Conservation (phyloP, 1,140 invertebrate species). For the Drosophila athabasca region DNA sequence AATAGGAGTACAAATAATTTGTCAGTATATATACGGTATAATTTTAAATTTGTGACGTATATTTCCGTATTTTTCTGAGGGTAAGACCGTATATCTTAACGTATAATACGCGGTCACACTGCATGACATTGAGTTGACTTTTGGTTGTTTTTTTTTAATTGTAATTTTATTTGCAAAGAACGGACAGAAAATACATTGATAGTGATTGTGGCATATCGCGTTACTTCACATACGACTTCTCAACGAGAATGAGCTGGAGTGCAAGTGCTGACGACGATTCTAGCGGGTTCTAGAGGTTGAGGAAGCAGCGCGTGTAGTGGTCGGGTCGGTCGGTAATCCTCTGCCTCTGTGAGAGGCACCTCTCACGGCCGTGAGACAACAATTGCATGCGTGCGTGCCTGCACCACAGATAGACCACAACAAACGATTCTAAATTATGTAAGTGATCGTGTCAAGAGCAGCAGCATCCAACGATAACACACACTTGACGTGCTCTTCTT, state of each 20-base stretch:
- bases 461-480: background rate
- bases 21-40: too few relatives aligned
- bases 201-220: constrained; percentile 4
- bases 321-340: too few relatives aligned
- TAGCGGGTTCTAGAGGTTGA: constrained; percentile 23
- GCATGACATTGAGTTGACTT: constrained; percentile 52
- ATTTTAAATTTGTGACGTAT: too few relatives aligned
- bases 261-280: too few relatives aligned
- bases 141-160: constrained; percentile 41
- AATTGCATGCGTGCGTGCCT: background rate
- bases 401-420: constrained; percentile 22
- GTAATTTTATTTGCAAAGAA: constrained; percentile 41
- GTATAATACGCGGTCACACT: background rate
- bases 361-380: background rate
- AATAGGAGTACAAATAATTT: too few relatives aligned
- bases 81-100: too few relatives aligned
- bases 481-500: background rate
- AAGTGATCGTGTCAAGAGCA: constrained; percentile 11
- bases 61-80: too few relatives aligned
- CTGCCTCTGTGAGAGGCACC: too few relatives aligned
- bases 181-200: constrained; percentile 3
- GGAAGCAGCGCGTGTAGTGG: constrained; percentile 24
- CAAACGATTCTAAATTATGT: constrained; percentile 46
- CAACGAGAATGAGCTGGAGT: constrained; percentile 23
- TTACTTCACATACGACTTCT: constrained; percentile 9